A percentile compares a stretch with the other conserved stretches of the same genome.
phyloP scores from a whole-genome alignment of 2,797 vertebrate genomes.

The Otolemur crassicaudatus region DNA sequence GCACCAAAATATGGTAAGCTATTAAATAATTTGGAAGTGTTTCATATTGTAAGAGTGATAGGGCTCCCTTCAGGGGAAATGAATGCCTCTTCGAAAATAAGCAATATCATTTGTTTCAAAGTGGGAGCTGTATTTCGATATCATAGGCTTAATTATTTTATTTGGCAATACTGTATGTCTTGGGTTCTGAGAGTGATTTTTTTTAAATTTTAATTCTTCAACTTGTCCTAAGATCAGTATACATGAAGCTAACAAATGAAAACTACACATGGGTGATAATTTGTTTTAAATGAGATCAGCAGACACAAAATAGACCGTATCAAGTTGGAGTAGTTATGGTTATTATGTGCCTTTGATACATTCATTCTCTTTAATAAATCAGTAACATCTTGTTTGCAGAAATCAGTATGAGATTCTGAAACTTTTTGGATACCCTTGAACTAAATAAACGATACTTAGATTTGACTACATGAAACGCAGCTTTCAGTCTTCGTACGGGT shows the following conservation, averaged over 20 bases:
- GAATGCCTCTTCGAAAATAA: neutral
- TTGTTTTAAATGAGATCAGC: neutral
- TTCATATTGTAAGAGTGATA: neutral
- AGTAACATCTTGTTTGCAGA: slow-evolving; percentile 16
- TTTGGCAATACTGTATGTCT: neutral
- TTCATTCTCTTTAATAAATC: slow-evolving; percentile 46
- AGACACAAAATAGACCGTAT: neutral
- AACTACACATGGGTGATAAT: neutral
- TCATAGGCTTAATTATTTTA: slow-evolving; percentile 30
- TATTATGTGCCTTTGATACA: slow-evolving; percentile 18
- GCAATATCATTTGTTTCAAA: neutral
- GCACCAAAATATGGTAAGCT: neutral
- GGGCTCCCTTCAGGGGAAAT: neutral
- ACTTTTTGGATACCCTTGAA: neutral
- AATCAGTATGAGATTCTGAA: neutral
- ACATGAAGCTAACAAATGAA: neutral
- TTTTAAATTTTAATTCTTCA: neutral
- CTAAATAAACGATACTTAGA: neutral
- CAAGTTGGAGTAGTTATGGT: neutral
- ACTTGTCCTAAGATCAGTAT: neutral
- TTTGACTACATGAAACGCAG: slow-evolving; percentile 27
- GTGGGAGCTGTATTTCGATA: neutral
- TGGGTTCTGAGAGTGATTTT: neutral
- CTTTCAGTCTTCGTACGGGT: neutral
- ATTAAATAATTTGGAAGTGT: neutral